A percentile compares a stretch with the other conserved stretches of the same genome.
Conservation (phyloP, 2,797 vertebrate genomes). For the Prunella strophiata region DNA sequence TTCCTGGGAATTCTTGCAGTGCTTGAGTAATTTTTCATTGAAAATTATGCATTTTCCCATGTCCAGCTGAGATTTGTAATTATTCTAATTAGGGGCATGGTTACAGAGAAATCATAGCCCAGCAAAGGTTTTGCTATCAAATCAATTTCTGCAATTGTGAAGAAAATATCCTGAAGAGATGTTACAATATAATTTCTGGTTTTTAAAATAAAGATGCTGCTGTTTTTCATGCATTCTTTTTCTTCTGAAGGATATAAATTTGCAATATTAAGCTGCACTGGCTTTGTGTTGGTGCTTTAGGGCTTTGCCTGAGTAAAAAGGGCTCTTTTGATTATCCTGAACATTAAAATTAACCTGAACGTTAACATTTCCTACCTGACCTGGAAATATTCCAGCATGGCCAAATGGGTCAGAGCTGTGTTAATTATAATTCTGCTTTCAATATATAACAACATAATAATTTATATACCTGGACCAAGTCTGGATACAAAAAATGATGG, state of each 20-base stretch:
- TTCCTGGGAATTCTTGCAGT: background rate
- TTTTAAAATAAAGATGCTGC: constrained; percentile 11
- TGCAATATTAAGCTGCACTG: background rate
- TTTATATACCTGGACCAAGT: background rate
- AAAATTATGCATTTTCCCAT: background rate
- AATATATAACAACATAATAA: background rate
- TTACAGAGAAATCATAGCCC: background rate
- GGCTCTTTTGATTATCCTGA: background rate
- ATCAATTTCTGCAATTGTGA: background rate
- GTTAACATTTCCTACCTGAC: background rate
- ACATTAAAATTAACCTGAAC: background rate
- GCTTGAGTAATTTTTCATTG: background rate
- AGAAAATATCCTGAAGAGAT: background rate
- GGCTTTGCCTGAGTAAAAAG: background rate
- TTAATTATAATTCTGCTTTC: background rate
- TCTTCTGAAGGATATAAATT: background rate
- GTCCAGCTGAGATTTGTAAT: background rate
- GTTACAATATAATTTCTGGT: background rate
- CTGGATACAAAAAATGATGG: background rate
- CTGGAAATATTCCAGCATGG: background rate
- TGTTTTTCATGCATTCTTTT: background rate
- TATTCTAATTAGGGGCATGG: background rate
- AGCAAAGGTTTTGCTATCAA: background rate
- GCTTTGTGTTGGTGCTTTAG: background rate
- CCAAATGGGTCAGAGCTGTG: background rate